Evolutionary conservation across 2,797 vertebrate genomes (phyloP).

Genomic region (Tenualosa thibaudeaui): DNA sequence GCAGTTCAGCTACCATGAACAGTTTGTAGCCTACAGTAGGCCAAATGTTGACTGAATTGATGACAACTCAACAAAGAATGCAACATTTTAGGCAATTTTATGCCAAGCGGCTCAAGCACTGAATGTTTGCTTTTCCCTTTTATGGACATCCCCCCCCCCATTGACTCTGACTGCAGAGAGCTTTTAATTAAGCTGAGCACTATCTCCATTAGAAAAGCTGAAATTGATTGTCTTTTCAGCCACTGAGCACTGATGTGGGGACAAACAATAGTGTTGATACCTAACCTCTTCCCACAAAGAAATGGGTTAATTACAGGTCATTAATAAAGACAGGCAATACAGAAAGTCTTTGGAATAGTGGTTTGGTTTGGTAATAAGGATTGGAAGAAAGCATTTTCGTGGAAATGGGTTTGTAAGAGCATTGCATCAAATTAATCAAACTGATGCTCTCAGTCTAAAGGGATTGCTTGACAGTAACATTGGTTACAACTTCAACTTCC

Average conservation of each 20-base stretch:
- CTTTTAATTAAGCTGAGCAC: slow-evolving; percentile 8
- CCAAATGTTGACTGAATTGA: background rate
- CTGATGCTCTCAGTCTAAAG: too few relatives aligned
- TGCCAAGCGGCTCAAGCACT: background rate
- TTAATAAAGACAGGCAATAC: background rate
- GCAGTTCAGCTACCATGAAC: too few relatives aligned
- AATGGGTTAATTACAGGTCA: slow-evolving; percentile 4
- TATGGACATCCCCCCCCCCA: background rate
- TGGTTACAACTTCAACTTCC: too few relatives aligned
- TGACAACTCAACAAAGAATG: background rate
- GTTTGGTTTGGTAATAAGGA: background rate
- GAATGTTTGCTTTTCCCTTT: background rate
- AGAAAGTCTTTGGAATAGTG: too few relatives aligned
- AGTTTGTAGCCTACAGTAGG: too few relatives aligned
- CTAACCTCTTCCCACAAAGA: background rate
- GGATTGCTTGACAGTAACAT: too few relatives aligned
- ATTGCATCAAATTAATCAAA: background rate
- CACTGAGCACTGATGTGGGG: background rate
- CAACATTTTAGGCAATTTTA: background rate
- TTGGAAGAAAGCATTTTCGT: background rate
- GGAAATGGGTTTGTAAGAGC: background rate
- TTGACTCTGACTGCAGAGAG: background rate
- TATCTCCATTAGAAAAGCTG: background rate
- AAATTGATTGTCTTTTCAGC: slow-evolving; percentile 3
- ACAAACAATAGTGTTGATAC: background rate